Conservation (phyloP, 2,797 vertebrate species). For the Chiroxiphia lanceolata region DNA sequence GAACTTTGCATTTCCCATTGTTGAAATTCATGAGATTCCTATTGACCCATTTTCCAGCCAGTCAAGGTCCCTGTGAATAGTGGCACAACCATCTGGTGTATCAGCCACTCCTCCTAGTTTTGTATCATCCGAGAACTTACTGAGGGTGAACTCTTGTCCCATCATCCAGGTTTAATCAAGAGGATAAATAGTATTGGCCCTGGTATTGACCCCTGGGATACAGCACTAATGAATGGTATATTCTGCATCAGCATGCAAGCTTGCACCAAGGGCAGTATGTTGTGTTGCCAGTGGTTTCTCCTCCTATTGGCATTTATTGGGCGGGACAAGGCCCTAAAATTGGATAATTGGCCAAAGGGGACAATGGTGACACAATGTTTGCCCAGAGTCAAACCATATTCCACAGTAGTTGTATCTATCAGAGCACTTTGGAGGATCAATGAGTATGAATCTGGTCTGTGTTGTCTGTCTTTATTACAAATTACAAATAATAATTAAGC, state of each 20-base stretch:
- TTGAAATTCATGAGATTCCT: slow-evolving; percentile 39
- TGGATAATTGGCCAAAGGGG: background rate
- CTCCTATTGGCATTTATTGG: background rate
- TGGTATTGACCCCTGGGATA: background rate
- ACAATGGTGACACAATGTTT: background rate
- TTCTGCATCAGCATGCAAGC: background rate
- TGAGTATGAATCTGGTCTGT: background rate
- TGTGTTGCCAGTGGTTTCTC: background rate
- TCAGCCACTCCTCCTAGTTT: slow-evolving; percentile 35
- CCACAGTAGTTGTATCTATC: background rate
- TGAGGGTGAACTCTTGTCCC: slow-evolving; percentile 4
- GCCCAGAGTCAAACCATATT: background rate
- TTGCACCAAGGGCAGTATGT: background rate
- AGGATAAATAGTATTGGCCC: slow-evolving; percentile 9
- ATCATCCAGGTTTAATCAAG: slow-evolving; percentile 20
- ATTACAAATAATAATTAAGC: background rate
- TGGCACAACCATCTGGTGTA: slow-evolving; percentile 26
- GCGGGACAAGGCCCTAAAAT: rapidly evolving
- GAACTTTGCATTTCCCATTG: slow-evolving; percentile 23
- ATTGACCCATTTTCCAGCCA: background rate
- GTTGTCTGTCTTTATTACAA: background rate
- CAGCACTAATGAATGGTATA: background rate
- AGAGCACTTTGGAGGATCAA: background rate
- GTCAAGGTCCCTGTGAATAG: slow-evolving; percentile 15
- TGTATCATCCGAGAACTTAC: background rate